These are phyloP conservation scores for Dicyrtomina minuta DNA, from an alignment of 2,888 invertebrate genomes.

Conservation along the genomic window DNA sequence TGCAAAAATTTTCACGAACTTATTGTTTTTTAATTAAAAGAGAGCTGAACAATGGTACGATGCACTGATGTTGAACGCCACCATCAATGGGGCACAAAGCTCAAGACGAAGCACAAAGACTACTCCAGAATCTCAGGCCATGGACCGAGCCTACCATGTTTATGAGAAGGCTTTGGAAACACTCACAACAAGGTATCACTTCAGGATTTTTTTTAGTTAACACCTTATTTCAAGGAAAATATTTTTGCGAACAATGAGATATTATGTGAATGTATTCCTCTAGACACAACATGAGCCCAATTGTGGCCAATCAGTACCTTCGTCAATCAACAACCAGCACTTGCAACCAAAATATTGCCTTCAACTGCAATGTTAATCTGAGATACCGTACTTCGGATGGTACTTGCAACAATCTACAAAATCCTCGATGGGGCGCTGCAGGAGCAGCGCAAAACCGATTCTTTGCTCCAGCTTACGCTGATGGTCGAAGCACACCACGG, in stretches of 20 bases:
- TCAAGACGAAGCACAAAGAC: constrained; percentile 19
- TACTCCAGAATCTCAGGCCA: constrained; percentile 22
- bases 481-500: constrained; percentile 52
- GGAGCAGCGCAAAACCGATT: constrained; percentile 53
- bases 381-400: constrained; percentile 54
- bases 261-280: too few species aligned
- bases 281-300: constrained; percentile 15
- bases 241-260: too few species aligned
- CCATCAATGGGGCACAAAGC: background rate
- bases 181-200: constrained; percentile 22
- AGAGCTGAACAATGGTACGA: constrained; percentile 6
- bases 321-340: constrained; percentile 9
- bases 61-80: background rate
- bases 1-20: too few species aligned
- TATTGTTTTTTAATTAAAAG: background rate
- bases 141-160: constrained; percentile 20
- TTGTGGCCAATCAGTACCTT: background rate
- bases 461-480: constrained; percentile 51
- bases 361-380: constrained; percentile 24
- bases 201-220: background rate
- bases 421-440: constrained; percentile 54
- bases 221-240: background rate
- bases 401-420: constrained; percentile 55
- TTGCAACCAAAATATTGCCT: constrained; percentile 31
- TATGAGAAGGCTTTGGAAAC: constrained; percentile 24